A percentile compares a stretch with the other conserved stretches of the same genome.
phyloP scores from a whole-genome alignment of 64 coral and sea anemone species.

The Pachyseris speciosa region DNA sequence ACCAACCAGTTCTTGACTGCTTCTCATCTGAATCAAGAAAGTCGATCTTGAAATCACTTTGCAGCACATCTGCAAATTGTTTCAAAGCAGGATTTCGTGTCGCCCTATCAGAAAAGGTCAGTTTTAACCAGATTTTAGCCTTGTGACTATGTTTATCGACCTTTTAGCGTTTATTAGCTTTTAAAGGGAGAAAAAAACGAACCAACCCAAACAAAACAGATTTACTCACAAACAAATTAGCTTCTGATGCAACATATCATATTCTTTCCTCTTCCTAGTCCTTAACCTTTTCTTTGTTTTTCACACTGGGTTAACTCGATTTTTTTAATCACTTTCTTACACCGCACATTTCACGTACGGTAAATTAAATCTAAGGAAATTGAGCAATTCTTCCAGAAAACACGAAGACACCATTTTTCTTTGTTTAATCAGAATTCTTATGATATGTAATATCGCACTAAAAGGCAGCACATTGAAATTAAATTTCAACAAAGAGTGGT shows the following conservation, averaged over 20 bases:
- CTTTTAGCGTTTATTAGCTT: constrained; percentile 5
- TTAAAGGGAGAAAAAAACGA: background rate
- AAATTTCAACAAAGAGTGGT: background rate
- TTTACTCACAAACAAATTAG: background rate
- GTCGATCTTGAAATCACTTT: background rate
- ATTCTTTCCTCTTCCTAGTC: no score
- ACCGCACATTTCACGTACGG: background rate
- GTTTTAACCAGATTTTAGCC: constrained; percentile 19
- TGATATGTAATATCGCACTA: background rate
- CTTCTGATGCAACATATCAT: background rate
- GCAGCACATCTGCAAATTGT: background rate
- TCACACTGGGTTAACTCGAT: background rate
- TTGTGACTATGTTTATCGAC: background rate
- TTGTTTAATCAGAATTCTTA: background rate
- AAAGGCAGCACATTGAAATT: background rate
- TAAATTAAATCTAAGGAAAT: background rate
- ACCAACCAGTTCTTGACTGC: background rate
- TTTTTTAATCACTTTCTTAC: background rate
- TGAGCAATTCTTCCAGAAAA: background rate
- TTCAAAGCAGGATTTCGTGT: constrained; percentile 18
- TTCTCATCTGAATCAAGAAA: no score
- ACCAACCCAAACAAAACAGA: background rate
- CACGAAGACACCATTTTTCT: background rate
- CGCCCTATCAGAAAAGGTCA: constrained; percentile 32
- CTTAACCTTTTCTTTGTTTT: no score